Evolutionary conservation across 1,140 invertebrate species (phyloP).

Genomic region (Pogonognathellus flavescens): DNA sequence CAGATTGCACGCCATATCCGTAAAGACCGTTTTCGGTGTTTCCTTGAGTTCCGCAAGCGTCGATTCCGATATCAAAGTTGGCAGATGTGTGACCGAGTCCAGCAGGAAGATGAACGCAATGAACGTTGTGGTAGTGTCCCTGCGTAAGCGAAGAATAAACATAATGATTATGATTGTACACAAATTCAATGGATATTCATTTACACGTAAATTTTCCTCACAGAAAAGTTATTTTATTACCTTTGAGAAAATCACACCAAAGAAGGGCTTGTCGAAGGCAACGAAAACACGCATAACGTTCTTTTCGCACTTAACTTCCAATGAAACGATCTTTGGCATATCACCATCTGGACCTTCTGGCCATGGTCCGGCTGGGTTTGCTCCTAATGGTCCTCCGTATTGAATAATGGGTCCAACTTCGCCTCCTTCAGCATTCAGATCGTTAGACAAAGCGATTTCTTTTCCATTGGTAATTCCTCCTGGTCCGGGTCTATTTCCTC

Average conservation of each 20-base stretch:
- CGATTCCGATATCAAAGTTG: conserved; percentile 91
- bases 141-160: conserved; percentile 45
- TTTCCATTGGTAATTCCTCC: conserved; percentile 44
- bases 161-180: not conserved
- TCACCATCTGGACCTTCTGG: conserved; percentile 78
- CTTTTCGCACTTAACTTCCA: conserved; percentile 95
- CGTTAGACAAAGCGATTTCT: conserved; percentile 60
- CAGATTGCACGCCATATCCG: conserved; percentile 84
- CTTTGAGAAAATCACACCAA: conserved; percentile 93
- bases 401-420: conserved; percentile 61
- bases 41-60: conserved; percentile 90
- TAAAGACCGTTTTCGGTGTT: conserved; percentile 90
- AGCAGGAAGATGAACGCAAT: conserved; percentile 91
- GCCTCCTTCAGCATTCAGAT: conserved; percentile 64
- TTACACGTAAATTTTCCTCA: too few species aligned
- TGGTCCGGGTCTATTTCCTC: not conserved
- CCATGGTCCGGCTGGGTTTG: conserved; percentile 78
- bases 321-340: conserved; percentile 90
- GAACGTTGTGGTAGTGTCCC: conserved; percentile 90
- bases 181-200: too few species aligned
- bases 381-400: conserved; percentile 69
- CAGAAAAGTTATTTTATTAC: conserved; percentile 33
- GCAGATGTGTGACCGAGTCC: conserved; percentile 86
- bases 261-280: conserved; percentile 94
- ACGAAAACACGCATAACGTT: conserved; percentile 93